Evolutionary conservation across 2,113 vertebrate genomes (phyloP), one percentile per base, ranked within the genome.

Genomic region (Oophaga pumilio): DNA sequence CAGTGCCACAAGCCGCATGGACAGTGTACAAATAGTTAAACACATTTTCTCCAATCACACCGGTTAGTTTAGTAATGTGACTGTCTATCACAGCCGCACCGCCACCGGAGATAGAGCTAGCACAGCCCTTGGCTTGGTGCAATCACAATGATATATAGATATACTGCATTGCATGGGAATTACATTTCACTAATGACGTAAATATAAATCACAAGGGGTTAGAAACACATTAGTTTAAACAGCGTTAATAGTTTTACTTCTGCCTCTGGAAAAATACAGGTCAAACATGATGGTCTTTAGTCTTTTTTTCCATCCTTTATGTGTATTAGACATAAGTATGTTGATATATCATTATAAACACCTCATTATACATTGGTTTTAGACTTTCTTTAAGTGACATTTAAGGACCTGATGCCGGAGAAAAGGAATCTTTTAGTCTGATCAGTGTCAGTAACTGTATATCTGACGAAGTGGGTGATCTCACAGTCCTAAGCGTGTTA

Each of bases 361-460:
- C 26, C 64, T 62, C 12, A 64, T 82, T 69, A 49, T n/a, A 53
- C 50, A 26, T 83, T 83, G 49, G 15, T 49, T 68, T 66, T 52
- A 82, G 18, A 66, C 64, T 68, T 82, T 64, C 43, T 68, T 15
- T 68, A 82, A 68, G 60, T 82, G 62, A 50, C 62, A 66, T 52
- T 68, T 69, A 69, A 69, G 64, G 81, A 83, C 62, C 13, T 18
- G 20, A 66, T 77, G 59, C 56, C 84, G 66, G 60, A 86, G 84
- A 79, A n/a, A 80, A 77, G 26, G 20, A 78, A 77, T 62, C 74
- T n/a, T 43, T 50, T 74, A 60, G 74, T 64, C 59, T 78, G 52
- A 52, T 85, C 59, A 66, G 57, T 66, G 49, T 68, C 84, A 64
- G 84, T 86, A 86, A 86, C 73, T 26, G 78, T 59, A 86, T 77